A percentile compares a stretch with the other conserved stretches of the same genome.
Conservation (phyloP, 2,888 invertebrate species). For the Agrotis exclamationis region DNA sequence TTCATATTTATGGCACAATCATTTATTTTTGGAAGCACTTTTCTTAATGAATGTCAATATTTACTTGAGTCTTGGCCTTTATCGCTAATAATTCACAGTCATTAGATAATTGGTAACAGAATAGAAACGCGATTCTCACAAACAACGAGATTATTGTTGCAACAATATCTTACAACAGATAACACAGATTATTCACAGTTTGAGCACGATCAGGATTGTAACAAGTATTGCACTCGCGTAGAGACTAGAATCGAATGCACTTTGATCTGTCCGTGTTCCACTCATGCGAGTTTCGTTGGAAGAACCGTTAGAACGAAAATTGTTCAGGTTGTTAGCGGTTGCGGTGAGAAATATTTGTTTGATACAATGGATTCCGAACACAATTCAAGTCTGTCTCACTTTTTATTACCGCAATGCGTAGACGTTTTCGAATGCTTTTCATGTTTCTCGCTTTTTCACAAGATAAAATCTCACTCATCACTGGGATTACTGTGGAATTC, state of each 20-base stretch:
- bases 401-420: conserved; percentile 55
- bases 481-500: conserved; percentile 18
- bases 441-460: conserved; percentile 16
- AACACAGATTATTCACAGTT: conserved; percentile 56
- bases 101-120: conserved; percentile 67
- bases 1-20: conserved; percentile 66
- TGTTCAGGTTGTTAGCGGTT: conserved; percentile 68
- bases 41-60: conserved; percentile 69
- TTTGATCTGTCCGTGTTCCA: conserved; percentile 50
- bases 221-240: conserved; percentile 60
- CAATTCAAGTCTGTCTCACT: conserved; percentile 56
- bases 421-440: conserved; percentile 34
- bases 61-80: conserved; percentile 67
- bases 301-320: conserved; percentile 76
- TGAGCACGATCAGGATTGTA: conserved; percentile 49
- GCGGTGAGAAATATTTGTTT: conserved; percentile 67
- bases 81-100: conserved; percentile 65
- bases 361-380: conserved; percentile 65
- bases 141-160: conserved; percentile 71
- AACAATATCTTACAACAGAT: conserved; percentile 61
- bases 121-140: conserved; percentile 68
- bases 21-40: conserved; percentile 52
- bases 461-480: conserved; percentile 25
- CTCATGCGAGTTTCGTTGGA: conserved; percentile 70
- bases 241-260: conserved; percentile 64